A percentile compares a stretch with the other conserved stretches of the same genome.
These are phyloP conservation scores for Peromyscus nudipes DNA, from an alignment of 2,797 vertebrate species.

Conservation along the genomic window DNA sequence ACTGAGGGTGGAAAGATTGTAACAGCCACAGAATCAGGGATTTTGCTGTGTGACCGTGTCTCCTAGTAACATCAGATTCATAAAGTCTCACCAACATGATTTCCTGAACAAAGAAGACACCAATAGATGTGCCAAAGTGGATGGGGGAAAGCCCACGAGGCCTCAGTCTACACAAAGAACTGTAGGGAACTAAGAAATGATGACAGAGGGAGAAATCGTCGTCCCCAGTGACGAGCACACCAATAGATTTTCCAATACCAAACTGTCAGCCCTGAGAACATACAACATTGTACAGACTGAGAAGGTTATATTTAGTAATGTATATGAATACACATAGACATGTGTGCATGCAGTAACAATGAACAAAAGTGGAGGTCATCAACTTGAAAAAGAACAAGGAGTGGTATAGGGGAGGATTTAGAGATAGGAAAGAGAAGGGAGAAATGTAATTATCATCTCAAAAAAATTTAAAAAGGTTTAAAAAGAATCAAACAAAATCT, in stretches of 20 bases:
- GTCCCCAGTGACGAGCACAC: neutral
- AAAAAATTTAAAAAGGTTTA: neutral
- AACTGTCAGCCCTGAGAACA: neutral
- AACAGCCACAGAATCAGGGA: neutral
- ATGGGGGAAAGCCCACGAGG: neutral
- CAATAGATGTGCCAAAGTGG: neutral
- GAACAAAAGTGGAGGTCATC: neutral
- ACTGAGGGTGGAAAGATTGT: neutral
- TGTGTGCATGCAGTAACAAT: neutral
- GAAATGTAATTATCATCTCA: neutral
- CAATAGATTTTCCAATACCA: neutral
- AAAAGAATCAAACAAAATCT: neutral
- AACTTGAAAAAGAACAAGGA: neutral
- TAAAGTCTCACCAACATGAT: neutral
- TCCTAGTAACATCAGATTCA: neutral
- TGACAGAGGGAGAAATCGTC: neutral
- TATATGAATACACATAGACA: neutral
- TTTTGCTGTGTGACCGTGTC: neutral
- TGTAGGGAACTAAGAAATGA: neutral
- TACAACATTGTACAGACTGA: neutral
- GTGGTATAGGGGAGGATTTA: neutral
- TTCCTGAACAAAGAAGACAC: neutral
- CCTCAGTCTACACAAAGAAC: neutral
- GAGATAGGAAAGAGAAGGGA: neutral
- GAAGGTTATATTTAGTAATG: neutral